A percentile compares a stretch with the other conserved stretches of the same genome.
Evolutionary conservation across 2,888 invertebrate genomes (phyloP).

Genomic region (Ectemnius continuus): DNA sequence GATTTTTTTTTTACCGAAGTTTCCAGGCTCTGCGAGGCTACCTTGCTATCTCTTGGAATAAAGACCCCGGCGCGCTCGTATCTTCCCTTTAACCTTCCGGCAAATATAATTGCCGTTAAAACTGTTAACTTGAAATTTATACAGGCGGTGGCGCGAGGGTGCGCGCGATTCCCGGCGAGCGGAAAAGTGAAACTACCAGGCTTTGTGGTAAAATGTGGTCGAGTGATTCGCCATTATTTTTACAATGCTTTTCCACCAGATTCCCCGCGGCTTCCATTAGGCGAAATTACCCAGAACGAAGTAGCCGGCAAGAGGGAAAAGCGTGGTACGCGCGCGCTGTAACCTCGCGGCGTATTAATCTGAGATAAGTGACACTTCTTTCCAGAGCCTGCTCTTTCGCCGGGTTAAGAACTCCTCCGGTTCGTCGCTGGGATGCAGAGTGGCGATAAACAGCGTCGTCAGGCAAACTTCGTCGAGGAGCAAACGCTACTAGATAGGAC

Average conservation of each 20-base stretch:
- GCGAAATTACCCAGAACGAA: slow-evolving; percentile 53
- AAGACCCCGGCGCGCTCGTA: not conserved
- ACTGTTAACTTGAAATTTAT: slow-evolving; percentile 35
- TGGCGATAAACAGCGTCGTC: slow-evolving; percentile 35
- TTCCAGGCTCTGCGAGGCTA: not conserved
- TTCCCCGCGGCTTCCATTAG: slow-evolving; percentile 41
- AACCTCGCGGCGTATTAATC: slow-evolving; percentile 46
- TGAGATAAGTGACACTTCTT: slow-evolving; percentile 42
- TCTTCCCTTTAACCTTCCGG: not conserved
- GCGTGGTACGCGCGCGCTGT: slow-evolving; percentile 14
- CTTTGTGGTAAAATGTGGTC: slow-evolving; percentile 38
- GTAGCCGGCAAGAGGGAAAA: slow-evolving; percentile 39
- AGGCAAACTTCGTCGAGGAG: slow-evolving; percentile 37
- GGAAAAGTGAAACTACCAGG: slow-evolving; percentile 6
- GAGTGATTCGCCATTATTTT: slow-evolving; percentile 45
- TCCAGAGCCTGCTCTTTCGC: slow-evolving; percentile 2
- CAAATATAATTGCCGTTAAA: slow-evolving; percentile 40
- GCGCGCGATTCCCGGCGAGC: slow-evolving; percentile 17
- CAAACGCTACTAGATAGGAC: slow-evolving; percentile 39
- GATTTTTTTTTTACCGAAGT: not conserved
- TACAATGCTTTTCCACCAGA: slow-evolving; percentile 39
- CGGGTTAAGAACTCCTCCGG: slow-evolving; percentile 16
- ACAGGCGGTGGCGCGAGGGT: slow-evolving; percentile 1
- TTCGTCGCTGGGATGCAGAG: slow-evolving; percentile 16
- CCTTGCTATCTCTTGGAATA: slow-evolving; percentile 13